A percentile compares a stretch with the other conserved stretches of the same genome.
These are phyloP conservation scores for Drosophila prostipennis DNA, from an alignment of 2,888 invertebrate species.

Conservation along the genomic window DNA sequence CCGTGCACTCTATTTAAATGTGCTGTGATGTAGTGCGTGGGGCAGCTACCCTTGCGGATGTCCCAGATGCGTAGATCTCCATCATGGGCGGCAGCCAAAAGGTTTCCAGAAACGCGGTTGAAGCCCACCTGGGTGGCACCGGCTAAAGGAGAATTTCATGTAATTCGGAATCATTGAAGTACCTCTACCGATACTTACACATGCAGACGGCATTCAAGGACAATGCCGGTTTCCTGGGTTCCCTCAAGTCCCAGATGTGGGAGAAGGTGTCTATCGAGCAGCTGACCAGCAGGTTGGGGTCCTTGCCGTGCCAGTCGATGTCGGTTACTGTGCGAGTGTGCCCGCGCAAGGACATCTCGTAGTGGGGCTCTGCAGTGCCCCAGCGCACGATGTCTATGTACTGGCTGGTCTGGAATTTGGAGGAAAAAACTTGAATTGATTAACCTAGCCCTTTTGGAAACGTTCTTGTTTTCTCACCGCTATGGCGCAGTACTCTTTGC, in stretches of 20 bases:
- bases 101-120: constrained; percentile 92
- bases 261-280: constrained; percentile 97
- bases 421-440: background rate
- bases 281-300: constrained; percentile 91
- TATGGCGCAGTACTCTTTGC: constrained; percentile 93
- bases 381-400: constrained; percentile 94
- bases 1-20: constrained; percentile 95
- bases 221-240: constrained; percentile 91
- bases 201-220: constrained; percentile 95
- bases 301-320: constrained; percentile 94
- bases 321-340: constrained; percentile 95
- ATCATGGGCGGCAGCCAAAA: constrained; percentile 97
- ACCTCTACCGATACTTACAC: constrained; percentile 72
- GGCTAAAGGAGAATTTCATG: constrained; percentile 85
- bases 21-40: constrained; percentile 96
- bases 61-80: constrained; percentile 99
- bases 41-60: constrained; percentile 93
- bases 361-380: constrained; percentile 89
- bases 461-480: constrained; percentile 87
- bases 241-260: constrained; percentile 96
- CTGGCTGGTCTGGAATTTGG: constrained; percentile 90
- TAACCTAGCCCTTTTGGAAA: background rate
- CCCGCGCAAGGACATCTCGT: constrained; percentile 89
- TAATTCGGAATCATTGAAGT: background rate
- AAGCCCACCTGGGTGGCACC: constrained; percentile 97